Base-by-base conservation (phyloP, 2,888 invertebrate genomes). In the Alentia gelatinosa region DNA sequence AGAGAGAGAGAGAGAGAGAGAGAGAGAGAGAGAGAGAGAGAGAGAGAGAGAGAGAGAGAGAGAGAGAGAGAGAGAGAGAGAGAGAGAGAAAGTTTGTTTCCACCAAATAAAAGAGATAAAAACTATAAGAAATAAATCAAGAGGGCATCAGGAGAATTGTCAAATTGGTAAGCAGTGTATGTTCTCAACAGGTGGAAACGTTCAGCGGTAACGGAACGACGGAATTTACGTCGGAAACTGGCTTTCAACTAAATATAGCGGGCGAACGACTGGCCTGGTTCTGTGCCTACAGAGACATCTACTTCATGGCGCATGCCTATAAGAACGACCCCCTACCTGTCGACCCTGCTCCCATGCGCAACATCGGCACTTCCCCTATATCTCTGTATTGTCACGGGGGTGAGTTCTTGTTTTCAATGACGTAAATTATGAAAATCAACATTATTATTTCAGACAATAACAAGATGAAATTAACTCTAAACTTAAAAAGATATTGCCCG, bases 351-450 rank as follows among this genome's bases (percentile, higher is more conserved):
- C 47, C 47, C 5, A 15, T 86, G 1, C 42, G 86, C 9, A 86
- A 86, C 35, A 26, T 30, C 47, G 5, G 7, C 4, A 30, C 86
- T 30, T 12, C 30, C 4, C 86, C 86, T 33, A 1, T 86, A 12
- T 86, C 42, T 47, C 86, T 86, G 12, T 86, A 42, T 12, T 86
- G 86, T 42, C 86, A 86, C 7, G 86, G 86, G 19, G 86, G 86
- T 86, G 23, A 50, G 86, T 86, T 26, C 3, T 12, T 19, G n/a
- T n/a, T n/a, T n/a, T n/a, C n/a, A n/a, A n/a, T n/a, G n/a, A n/a
- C n/a, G n/a, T n/a, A n/a, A n/a, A n/a, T n/a, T n/a, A n/a, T n/a
- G n/a, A n/a, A n/a, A n/a, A n/a, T 56, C 23, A 47, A 7, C 7
- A 47, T 47, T 47, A 47, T 47, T 7, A 47, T 7, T 47, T 47